Evolutionary conservation across 2,113 vertebrate species (phyloP).

Genomic region (Egretta garzetta): DNA sequence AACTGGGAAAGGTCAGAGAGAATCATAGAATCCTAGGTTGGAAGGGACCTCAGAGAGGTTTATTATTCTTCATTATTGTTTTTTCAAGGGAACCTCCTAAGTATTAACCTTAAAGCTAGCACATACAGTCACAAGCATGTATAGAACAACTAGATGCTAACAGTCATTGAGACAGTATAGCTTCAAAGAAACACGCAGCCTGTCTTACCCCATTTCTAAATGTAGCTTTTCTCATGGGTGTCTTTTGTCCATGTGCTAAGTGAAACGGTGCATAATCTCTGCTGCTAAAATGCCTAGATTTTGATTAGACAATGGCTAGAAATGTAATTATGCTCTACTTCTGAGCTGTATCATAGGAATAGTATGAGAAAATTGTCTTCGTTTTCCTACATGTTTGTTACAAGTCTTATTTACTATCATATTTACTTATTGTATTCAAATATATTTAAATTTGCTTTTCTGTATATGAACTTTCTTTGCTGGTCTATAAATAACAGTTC

Average conservation of each 20-base stretch:
- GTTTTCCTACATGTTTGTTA: not conserved
- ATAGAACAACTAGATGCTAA: not conserved
- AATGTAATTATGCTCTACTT: not conserved
- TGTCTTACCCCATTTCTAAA: not conserved
- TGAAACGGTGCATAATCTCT: not conserved
- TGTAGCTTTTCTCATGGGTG: not conserved
- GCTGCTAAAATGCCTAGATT: not conserved
- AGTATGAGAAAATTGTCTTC: not conserved
- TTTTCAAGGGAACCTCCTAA: not conserved
- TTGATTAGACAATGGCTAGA: not conserved
- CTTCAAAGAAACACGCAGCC: not conserved
- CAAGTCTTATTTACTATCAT: not conserved
- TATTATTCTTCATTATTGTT: not conserved
- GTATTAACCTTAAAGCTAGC: not conserved
- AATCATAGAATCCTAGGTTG: too few species aligned
- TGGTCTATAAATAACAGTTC: not conserved
- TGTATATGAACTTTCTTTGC: not conserved
- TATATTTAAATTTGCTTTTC: not conserved
- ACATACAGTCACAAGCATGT: not conserved
- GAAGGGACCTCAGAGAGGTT: not conserved
- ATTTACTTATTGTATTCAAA: not conserved
- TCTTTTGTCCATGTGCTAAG: not conserved
- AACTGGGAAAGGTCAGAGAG: not conserved
- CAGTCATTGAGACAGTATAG: not conserved
- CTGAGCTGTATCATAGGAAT: not conserved